Conservation (phyloP, 2,113 vertebrate species). For the Mastomys natalensis region DNA sequence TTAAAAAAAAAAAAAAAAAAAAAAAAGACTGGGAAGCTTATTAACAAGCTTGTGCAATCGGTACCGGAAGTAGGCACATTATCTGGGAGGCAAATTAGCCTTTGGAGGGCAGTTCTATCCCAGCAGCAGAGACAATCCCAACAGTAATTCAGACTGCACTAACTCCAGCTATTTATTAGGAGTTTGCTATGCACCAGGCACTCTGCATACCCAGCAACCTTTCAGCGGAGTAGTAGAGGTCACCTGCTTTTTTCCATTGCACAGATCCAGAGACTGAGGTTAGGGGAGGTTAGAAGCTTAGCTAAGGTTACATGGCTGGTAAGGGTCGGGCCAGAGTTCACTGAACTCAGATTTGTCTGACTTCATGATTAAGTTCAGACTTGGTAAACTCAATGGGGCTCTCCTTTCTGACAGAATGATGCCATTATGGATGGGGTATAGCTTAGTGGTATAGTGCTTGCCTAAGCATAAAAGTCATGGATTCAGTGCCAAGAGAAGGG, state of each 20-base stretch:
- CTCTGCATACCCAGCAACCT: not conserved
- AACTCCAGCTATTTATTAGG: slow-evolving; percentile 26
- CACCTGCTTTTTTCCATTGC: not conserved
- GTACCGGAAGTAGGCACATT: not conserved
- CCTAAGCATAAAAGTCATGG: too few species aligned
- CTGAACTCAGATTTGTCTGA: not conserved
- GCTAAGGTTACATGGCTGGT: not conserved
- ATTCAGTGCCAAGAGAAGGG: not conserved
- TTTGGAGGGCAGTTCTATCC: slow-evolving; percentile 40
- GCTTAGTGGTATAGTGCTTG: not conserved
- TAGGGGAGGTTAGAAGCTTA: not conserved
- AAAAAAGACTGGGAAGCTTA: not conserved
- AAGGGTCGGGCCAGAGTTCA: not conserved
- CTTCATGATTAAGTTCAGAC: not conserved
- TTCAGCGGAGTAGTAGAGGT: not conserved
- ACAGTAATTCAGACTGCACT: slow-evolving; percentile 54
- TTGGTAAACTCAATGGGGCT: not conserved
- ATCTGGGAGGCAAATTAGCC: slow-evolving; percentile 32
- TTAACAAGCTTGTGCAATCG: not conserved
- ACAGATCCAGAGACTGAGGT: not conserved
- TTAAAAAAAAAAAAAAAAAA: slow-evolving; percentile 26
- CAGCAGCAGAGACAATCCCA: slow-evolving; percentile 10
- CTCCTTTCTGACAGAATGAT: not conserved
- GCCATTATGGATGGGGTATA: not conserved
- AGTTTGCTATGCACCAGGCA: not conserved